Evolutionary conservation across 64 coral and sea anemone genomes (phyloP).

Genomic region (Stylophora pistillata): DNA sequence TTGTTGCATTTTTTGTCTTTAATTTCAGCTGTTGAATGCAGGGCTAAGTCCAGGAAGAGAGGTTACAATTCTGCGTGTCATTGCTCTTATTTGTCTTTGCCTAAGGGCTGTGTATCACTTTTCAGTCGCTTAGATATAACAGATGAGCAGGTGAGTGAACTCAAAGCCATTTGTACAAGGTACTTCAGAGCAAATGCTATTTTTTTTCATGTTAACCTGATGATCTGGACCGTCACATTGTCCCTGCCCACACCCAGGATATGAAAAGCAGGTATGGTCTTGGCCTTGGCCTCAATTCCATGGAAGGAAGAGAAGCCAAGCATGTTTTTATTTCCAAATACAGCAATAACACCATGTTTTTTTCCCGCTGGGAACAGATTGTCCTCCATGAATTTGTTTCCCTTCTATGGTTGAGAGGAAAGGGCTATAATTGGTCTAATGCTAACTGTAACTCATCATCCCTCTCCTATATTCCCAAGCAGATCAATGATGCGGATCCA

Average conservation of each 20-base stretch:
- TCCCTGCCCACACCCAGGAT: constrained; percentile 54
- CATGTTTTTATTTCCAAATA: constrained; percentile 46
- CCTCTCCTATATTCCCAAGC: constrained; percentile 41
- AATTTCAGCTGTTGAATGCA: constrained; percentile 45
- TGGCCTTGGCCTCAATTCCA: constrained; percentile 58
- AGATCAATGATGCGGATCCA: not conserved
- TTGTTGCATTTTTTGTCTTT: constrained; percentile 67
- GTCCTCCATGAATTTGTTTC: constrained; percentile 64
- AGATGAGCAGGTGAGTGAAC: constrained; percentile 30
- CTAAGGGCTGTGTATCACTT: constrained; percentile 51
- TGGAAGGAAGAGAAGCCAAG: constrained; percentile 67
- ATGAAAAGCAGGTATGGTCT: constrained; percentile 39
- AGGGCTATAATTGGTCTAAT: constrained; percentile 17
- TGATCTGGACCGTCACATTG: constrained; percentile 54
- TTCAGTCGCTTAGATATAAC: constrained; percentile 46
- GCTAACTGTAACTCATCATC: not conserved
- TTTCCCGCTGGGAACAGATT: constrained; percentile 28
- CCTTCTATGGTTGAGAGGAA: constrained; percentile 47
- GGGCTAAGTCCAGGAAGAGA: not conserved
- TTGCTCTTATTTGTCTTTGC: constrained; percentile 43
- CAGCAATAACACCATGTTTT: constrained; percentile 11
- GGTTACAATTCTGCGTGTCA: constrained; percentile 11
- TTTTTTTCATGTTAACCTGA: constrained; percentile 53
- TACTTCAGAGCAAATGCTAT: constrained; percentile 22
- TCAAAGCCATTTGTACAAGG: constrained; percentile 6